A percentile compares a stretch with the other conserved stretches of the same genome.
phyloP scores from a whole-genome alignment of 2,888 invertebrate genomes.

The Oligia latruncula region DNA sequence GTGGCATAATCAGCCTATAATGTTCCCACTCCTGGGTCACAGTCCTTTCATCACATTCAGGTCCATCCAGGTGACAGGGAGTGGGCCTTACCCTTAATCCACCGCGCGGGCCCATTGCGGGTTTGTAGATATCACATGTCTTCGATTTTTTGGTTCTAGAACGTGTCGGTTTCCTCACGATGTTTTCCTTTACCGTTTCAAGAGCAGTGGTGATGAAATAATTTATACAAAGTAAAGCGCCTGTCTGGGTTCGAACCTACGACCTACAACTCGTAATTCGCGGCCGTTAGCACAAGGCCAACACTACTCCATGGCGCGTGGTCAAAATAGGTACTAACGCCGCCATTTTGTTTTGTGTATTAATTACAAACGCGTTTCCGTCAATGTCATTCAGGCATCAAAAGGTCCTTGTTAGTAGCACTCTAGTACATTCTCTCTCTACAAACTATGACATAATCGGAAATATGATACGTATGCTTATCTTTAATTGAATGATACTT shows the following conservation, averaged over 20 bases:
- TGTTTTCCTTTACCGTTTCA: neutral
- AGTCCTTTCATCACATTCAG: neutral
- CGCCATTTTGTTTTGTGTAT: neutral
- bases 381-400: neutral
- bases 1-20: neutral
- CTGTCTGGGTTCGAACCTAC: neutral
- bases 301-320: neutral
- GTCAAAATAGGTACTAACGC: neutral
- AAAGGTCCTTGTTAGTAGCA: neutral
- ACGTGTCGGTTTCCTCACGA: neutral
- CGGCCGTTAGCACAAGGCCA: neutral
- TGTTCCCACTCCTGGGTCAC: neutral
- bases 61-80: too few species aligned
- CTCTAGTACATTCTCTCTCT: neutral
- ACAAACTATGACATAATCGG: constrained; percentile 26
- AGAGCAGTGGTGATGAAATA: neutral
- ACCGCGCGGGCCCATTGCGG: neutral
- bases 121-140: neutral
- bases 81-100: neutral
- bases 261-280: neutral
- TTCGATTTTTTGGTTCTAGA: neutral
- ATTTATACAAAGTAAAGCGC: neutral
- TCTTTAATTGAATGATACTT: constrained; percentile 34
- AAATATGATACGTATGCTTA: constrained; percentile 38
- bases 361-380: too few species aligned